Evolutionary conservation across 2,797 vertebrate species (phyloP), one percentile per base, ranked within the genome.

Genomic region (Myoxocephalus aenaeus): DNA sequence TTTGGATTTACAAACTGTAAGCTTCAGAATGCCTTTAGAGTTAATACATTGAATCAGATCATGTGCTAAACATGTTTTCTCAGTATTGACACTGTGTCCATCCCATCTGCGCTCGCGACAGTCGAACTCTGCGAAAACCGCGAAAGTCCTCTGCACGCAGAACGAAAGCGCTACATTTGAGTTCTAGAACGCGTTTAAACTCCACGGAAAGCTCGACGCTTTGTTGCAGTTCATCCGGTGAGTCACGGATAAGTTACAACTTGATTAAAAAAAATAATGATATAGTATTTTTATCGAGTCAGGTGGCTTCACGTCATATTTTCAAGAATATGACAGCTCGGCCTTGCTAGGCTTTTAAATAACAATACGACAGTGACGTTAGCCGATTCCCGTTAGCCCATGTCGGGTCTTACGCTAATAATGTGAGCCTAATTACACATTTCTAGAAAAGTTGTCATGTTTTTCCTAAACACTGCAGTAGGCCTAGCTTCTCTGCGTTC

Each of bases 81-180:
- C 36, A 22, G 34, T 2, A 20, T 15, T 22, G 2, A 22, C 29
- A 25, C 9, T 9, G 4, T 42, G 3, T 69, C 56, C 8, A 1
- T 32, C 9, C 5, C 5, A 44, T 4, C 8, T 40, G 82, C 51
- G 83, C 87, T 73, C 83, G 89, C 32, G 83, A 87, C 75, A 10
- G 0, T 46, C 17, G 6, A 56, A 48, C 11, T 22, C 4, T 0
- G 0, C 0, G 0, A 73, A 3, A 32, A 27, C 66, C 85, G 82
- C 81, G 64, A 85, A 76, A 76, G 18, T 0, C 1, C 2, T 2
- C 1, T 1, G 50, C 27, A 0, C 81, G 10, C 48, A 11, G 58
- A 83, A 75, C 46, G 15, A 44, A 66, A 54, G 1, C 0, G 62
- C 25, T 65, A 73, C 65, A 38, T 61, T 65, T 20, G 32, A 2